These are phyloP conservation scores for Cephus nigrinus DNA, from an alignment of 2,888 invertebrate genomes.

Conservation along the genomic window DNA sequence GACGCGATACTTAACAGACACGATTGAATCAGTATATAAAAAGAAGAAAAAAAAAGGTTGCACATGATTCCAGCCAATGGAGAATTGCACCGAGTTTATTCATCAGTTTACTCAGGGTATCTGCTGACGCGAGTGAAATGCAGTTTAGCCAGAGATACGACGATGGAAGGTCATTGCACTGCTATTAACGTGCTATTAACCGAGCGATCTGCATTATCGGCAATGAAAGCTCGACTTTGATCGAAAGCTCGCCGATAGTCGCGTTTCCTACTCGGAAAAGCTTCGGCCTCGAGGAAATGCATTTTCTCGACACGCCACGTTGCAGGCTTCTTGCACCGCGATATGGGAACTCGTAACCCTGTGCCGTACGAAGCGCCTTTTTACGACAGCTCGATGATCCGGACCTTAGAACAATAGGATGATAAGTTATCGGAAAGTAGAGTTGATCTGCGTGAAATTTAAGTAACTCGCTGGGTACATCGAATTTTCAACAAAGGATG, in stretches of 20 bases:
- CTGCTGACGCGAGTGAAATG: conserved; percentile 34
- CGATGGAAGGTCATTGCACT: conserved; percentile 51
- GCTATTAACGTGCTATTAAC: conserved; percentile 42
- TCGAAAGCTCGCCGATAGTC: conserved; percentile 18
- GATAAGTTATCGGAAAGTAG: neutral
- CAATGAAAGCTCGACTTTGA: conserved; percentile 45
- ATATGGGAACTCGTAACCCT: neutral
- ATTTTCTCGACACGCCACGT: neutral
- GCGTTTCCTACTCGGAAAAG: neutral
- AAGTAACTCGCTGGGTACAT: neutral
- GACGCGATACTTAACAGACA: neutral
- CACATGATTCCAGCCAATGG: neutral
- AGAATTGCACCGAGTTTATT: neutral
- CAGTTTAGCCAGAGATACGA: conserved; percentile 45
- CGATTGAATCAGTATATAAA: neutral
- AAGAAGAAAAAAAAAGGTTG: neutral
- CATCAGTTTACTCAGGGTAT: neutral
- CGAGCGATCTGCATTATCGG: conserved; percentile 36
- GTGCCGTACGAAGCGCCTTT: neutral
- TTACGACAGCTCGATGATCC: neutral
- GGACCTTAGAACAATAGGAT: neutral
- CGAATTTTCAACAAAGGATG: neutral
- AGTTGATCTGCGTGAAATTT: neutral
- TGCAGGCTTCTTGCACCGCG: neutral
- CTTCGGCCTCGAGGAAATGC: neutral